Conservation (phyloP, 2,113 vertebrate species). For the Zapornia atra region DNA sequence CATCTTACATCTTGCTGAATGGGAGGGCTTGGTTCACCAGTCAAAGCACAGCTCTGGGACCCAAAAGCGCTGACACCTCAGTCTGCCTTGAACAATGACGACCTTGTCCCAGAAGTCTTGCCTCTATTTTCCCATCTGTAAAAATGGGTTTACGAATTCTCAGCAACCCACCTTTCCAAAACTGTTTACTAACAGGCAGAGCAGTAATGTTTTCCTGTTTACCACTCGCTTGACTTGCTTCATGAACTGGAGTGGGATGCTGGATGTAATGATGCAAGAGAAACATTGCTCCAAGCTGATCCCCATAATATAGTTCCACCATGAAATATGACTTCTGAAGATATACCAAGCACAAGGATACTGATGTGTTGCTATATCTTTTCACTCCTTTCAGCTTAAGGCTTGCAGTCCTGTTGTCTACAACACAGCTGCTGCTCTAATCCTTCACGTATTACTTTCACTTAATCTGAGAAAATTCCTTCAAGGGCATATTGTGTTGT, state of each 20-base stretch:
- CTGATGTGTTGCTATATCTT: neutral
- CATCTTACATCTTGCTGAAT: slow-evolving; percentile 6
- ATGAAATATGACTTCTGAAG: neutral
- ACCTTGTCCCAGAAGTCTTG: slow-evolving; percentile 28
- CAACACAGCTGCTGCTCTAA: neutral
- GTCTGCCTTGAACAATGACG: neutral
- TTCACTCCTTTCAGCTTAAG: neutral
- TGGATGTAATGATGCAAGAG: neutral
- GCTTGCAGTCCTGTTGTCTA: neutral
- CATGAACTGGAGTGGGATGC: neutral
- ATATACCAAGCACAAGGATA: neutral
- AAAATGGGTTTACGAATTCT: neutral
- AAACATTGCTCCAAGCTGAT: neutral
- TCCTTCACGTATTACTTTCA: neutral
- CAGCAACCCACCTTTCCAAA: neutral
- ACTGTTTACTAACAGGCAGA: neutral
- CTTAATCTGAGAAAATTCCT: slow-evolving; percentile 15
- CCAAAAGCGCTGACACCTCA: slow-evolving; percentile 27
- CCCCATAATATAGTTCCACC: neutral
- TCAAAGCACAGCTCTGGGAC: neutral
- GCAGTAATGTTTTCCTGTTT: neutral
- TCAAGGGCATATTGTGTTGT: neutral
- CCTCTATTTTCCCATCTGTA: neutral
- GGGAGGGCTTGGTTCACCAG: slow-evolving; percentile 24
- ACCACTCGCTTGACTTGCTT: neutral